Percentiles rank a stretch among this genome's conserved stretches.
Conservation (phyloP, 1,140 invertebrate genomes). For the Centruroides vittatus region DNA sequence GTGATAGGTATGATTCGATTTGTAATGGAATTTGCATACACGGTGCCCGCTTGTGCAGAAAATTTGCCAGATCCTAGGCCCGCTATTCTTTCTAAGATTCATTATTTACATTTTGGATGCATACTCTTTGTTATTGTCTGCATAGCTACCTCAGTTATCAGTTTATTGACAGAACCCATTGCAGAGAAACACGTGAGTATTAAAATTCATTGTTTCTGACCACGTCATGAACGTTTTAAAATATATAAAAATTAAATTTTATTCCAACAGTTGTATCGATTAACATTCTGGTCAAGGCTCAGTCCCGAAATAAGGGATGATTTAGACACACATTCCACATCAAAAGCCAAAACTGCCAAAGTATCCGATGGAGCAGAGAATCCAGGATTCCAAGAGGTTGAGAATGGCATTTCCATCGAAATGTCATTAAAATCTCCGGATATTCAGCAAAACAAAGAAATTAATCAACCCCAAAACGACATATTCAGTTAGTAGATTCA, state of each 20-base stretch:
- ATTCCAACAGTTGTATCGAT: not conserved
- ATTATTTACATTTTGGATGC: slow-evolving; percentile 22
- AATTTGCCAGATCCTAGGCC: slow-evolving; percentile 14
- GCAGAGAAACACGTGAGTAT: slow-evolving; percentile 25
- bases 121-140: slow-evolving; percentile 30
- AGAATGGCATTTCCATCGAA: too few relatives aligned
- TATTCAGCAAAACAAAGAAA: too few relatives aligned
- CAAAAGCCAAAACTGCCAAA: not conserved
- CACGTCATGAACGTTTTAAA: slow-evolving; percentile 4
- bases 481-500: not conserved
- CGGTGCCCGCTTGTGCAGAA: slow-evolving; percentile 22
- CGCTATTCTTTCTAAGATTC: slow-evolving; percentile 16
- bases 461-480: not conserved
- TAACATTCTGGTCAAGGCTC: not conserved
- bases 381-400: too few relatives aligned
- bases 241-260: not conserved
- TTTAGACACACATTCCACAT: not conserved
- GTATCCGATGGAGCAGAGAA: not conserved
- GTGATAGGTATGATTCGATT: slow-evolving; percentile 24
- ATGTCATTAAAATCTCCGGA: too few relatives aligned
- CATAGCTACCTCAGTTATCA: slow-evolving; percentile 28
- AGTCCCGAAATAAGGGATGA: not conserved
- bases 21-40: slow-evolving; percentile 20
- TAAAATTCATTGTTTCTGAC: not conserved
- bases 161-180: slow-evolving; percentile 31